phyloP scores from a whole-genome alignment of 2,797 vertebrate species.

The Meda fulgida region DNA sequence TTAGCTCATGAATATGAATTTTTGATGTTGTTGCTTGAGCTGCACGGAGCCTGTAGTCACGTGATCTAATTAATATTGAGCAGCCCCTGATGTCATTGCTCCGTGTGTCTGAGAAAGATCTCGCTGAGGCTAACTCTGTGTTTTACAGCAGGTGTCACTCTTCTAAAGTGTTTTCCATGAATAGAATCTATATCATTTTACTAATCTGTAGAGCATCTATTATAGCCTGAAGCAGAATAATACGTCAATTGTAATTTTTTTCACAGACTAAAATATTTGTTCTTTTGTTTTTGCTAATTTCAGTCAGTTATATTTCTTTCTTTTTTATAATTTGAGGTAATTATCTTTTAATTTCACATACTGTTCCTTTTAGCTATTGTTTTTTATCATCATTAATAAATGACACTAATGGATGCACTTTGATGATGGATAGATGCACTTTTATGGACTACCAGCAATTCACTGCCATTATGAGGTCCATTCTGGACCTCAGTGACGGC shows the following conservation, averaged over 20 bases:
- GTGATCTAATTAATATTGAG: not conserved
- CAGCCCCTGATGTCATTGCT: not conserved
- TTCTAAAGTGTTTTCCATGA: not conserved
- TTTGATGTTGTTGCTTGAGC: not conserved
- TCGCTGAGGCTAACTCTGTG: too few relatives aligned
- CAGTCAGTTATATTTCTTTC: not conserved
- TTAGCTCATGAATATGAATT: not conserved
- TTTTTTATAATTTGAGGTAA: too few relatives aligned
- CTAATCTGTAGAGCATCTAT: too few relatives aligned
- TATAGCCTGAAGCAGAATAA: not conserved
- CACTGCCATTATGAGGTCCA: too few relatives aligned
- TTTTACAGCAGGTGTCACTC: constrained; percentile 1
- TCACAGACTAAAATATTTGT: not conserved
- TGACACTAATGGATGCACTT: not conserved
- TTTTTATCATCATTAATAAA: not conserved
- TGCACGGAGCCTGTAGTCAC: not conserved
- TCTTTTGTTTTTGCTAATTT: not conserved
- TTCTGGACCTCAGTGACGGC: too few relatives aligned
- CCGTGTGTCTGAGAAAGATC: not conserved
- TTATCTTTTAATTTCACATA: not conserved
- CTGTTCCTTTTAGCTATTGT: not conserved
- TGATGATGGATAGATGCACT: too few relatives aligned
- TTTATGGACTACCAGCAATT: too few relatives aligned
- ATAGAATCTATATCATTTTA: not conserved
- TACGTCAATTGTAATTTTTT: not conserved